These are phyloP conservation scores for Halichoerus grypus DNA, from an alignment of 2,113 vertebrate species.

Conservation along the genomic window DNA sequence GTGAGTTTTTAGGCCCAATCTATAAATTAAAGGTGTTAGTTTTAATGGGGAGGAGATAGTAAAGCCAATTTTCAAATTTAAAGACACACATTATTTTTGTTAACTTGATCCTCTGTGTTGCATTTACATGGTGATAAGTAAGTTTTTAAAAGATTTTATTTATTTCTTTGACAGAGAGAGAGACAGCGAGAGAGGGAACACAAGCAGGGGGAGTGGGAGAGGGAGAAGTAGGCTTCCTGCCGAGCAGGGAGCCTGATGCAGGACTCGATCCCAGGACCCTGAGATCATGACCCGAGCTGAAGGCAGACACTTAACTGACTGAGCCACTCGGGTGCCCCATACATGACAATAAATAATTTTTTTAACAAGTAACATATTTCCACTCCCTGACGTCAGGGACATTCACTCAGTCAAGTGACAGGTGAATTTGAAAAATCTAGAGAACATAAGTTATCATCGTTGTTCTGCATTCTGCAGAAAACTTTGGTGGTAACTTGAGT, in stretches of 20 bases:
- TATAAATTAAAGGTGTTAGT: background rate
- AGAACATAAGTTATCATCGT: background rate
- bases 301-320: too few species aligned
- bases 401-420: background rate
- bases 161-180: too few species aligned
- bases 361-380: background rate
- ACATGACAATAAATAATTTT: too few species aligned
- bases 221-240: too few species aligned
- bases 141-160: background rate
- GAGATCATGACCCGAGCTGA: too few species aligned
- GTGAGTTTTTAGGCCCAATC: background rate
- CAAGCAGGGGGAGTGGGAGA: too few species aligned
- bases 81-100: constrained; percentile 31
- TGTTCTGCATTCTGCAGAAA: background rate
- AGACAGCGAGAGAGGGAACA: too few species aligned
- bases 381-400: background rate
- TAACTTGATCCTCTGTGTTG: constrained; percentile 39
- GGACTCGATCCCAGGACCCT: too few species aligned
- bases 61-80: constrained; percentile 25
- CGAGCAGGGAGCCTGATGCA: too few species aligned
- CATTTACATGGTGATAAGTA: background rate
- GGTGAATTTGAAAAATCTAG: background rate
- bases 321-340: too few species aligned
- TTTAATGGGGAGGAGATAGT: background rate
- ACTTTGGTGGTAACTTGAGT: background rate